These are phyloP conservation scores for Junonia oenone DNA, from an alignment of 2,888 invertebrate genomes.

Conservation along the genomic window DNA sequence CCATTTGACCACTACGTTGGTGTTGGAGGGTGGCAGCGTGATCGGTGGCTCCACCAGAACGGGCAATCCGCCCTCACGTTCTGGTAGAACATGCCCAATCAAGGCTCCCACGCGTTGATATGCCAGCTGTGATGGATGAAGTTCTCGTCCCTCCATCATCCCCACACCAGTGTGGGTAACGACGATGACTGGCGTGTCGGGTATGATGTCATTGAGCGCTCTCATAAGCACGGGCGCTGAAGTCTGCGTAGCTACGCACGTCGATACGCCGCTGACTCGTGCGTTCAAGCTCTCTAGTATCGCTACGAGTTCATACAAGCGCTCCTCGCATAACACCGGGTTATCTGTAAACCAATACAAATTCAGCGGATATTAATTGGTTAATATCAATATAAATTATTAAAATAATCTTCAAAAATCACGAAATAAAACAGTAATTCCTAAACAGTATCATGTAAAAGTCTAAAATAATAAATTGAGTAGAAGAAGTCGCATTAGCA, in stretches of 20 bases:
- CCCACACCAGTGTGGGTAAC: constrained; percentile 45
- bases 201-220: constrained; percentile 58
- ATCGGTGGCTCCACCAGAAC: constrained; percentile 66
- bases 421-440: background rate
- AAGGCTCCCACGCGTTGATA: constrained; percentile 61
- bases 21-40: constrained; percentile 54
- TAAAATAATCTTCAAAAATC: no score
- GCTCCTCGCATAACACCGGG: constrained; percentile 88
- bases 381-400: background rate
- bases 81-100: constrained; percentile 59
- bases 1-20: constrained; percentile 66
- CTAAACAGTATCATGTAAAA: background rate
- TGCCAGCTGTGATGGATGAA: constrained; percentile 44
- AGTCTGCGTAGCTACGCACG: constrained; percentile 64
- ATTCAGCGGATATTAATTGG: background rate
- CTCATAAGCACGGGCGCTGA: constrained; percentile 54
- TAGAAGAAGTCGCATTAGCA: background rate
- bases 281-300: constrained; percentile 86
- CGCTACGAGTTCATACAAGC: constrained; percentile 84
- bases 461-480: background rate
- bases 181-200: constrained; percentile 51
- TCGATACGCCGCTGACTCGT: constrained; percentile 84
- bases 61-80: constrained; percentile 57
- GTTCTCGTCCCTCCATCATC: constrained; percentile 35
- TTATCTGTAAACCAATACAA: constrained; percentile 80